A percentile compares a stretch with the other conserved stretches of the same genome.
These are phyloP conservation scores for Clistopyga incitator DNA, from an alignment of 2,888 invertebrate genomes.

Conservation along the genomic window DNA sequence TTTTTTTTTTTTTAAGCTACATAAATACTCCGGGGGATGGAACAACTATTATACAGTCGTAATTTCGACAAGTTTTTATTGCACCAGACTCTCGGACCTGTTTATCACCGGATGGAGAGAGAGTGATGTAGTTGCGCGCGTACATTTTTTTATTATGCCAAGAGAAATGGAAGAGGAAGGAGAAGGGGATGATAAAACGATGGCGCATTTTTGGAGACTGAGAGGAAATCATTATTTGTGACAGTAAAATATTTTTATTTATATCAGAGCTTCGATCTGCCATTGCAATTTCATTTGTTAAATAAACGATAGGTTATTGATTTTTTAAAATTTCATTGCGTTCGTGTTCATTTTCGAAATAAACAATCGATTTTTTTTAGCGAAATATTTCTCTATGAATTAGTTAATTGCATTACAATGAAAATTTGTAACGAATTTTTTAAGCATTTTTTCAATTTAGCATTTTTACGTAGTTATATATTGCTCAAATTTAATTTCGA, in stretches of 20 bases:
- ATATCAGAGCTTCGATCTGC: neutral
- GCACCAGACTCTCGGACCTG: slow-evolving; percentile 28
- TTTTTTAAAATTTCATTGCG: too few species aligned
- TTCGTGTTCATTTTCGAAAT: too few species aligned
- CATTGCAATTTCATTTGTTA: too few species aligned
- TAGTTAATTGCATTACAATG: too few species aligned
- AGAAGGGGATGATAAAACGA: slow-evolving; percentile 5
- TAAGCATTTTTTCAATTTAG: neutral
- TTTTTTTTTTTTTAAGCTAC: slow-evolving; percentile 37
- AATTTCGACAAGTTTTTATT: slow-evolving; percentile 64
- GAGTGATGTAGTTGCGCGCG: slow-evolving; percentile 23
- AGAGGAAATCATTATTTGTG: slow-evolving; percentile 78
- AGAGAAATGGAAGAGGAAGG: slow-evolving; percentile 26
- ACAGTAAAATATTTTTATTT: slow-evolving; percentile 78
- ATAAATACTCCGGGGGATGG: slow-evolving; percentile 53
- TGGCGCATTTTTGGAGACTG: slow-evolving; percentile 42
- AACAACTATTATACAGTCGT: slow-evolving; percentile 56
- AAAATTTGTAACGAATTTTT: too few species aligned
- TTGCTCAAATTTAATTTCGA: neutral
- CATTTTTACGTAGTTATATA: neutral
- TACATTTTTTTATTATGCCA: slow-evolving; percentile 13
- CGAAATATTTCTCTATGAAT: too few species aligned
- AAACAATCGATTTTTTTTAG: too few species aligned
- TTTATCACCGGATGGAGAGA: slow-evolving; percentile 14
- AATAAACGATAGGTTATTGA: too few species aligned